These are phyloP conservation scores for Brachyhypopomus gauderio DNA, from an alignment of 2,113 vertebrate genomes.

Conservation along the genomic window DNA sequence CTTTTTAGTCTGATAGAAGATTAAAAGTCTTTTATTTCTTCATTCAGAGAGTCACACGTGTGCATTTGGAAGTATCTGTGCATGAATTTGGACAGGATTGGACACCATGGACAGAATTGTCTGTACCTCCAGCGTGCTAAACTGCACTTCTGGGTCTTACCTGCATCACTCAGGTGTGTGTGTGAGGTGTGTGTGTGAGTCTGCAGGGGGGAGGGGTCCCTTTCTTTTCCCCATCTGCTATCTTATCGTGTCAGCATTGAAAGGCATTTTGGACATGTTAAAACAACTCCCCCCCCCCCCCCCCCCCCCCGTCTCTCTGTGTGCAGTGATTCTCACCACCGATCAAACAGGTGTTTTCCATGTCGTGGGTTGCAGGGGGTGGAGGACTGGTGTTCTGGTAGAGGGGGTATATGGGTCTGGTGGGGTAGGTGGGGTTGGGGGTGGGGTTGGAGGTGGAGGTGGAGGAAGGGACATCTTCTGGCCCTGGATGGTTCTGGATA, in stretches of 20 bases:
- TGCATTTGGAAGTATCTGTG: neutral
- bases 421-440: neutral
- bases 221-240: conserved; percentile 36
- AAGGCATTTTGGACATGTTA: conserved; percentile 60
- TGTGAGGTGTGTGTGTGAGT: neutral
- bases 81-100: no score
- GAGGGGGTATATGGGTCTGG: no score
- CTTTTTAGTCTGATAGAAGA: conserved; percentile 83
- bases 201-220: neutral
- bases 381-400: conserved; percentile 4
- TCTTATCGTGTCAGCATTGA: conserved; percentile 51
- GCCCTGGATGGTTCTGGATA: conserved; percentile 59
- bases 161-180: neutral
- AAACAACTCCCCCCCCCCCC: conserved; percentile 48
- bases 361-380: conserved; percentile 33
- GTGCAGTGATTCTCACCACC: conserved; percentile 42
- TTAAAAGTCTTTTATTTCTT: conserved; percentile 79
- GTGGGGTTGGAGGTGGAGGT: conserved; percentile 37
- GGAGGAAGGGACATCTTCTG: conserved; percentile 53
- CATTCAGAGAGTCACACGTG: conserved; percentile 57
- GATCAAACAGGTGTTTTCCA: conserved; percentile 43
- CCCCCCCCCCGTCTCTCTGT: neutral
- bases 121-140: neutral
- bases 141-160: conserved; percentile 20
- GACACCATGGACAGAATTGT: conserved; percentile 3